These are phyloP conservation scores for Spisula solida DNA, from an alignment of 2,888 invertebrate species.

Conservation along the genomic window DNA sequence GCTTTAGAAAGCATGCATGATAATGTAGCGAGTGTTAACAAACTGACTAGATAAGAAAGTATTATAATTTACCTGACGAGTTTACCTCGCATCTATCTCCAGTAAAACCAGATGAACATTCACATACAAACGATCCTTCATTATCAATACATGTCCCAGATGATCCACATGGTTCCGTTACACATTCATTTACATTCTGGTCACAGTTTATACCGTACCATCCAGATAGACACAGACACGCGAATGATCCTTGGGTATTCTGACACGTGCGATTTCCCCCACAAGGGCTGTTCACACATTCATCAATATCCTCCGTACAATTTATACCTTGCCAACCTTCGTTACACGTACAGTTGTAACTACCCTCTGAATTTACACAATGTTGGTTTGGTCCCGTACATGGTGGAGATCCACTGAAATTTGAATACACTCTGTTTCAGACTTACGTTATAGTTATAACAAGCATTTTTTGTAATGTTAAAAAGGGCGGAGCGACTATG, in stretches of 20 bases:
- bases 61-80: neutral
- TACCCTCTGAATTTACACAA: neutral
- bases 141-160: neutral
- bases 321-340: neutral
- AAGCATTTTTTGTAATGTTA: too few species aligned
- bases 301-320: neutral
- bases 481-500: neutral
- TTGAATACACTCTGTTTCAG: too few species aligned
- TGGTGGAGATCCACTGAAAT: neutral
- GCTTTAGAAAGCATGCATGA: too few species aligned
- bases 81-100: neutral
- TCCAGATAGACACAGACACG: neutral
- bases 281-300: neutral
- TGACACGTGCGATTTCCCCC: neutral
- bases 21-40: neutral
- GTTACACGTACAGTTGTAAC: slow-evolving; percentile 8
- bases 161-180: neutral
- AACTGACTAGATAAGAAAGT: neutral
- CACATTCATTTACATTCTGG: neutral
- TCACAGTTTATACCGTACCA: slow-evolving; percentile 1
- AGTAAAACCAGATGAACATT: neutral
- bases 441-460: too few species aligned
- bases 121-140: neutral
- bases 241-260: neutral
- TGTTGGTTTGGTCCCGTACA: neutral